These are phyloP conservation scores for Coptodon rendalli DNA, from an alignment of 2,113 vertebrate genomes.

Conservation along the genomic window DNA sequence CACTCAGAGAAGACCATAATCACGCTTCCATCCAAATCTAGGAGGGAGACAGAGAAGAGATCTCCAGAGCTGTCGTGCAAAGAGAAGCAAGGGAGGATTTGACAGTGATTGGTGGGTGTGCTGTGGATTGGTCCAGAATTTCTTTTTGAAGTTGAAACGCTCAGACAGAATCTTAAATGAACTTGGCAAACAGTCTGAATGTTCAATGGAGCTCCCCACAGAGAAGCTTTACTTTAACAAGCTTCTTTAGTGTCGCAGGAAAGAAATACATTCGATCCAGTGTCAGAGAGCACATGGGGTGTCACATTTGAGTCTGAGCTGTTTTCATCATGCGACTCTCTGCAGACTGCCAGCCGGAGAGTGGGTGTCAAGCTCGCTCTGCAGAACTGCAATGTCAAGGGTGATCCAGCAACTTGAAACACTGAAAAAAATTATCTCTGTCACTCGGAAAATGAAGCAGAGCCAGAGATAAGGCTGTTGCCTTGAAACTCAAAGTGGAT, in stretches of 20 bases:
- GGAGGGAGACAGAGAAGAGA: background rate
- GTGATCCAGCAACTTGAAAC: background rate
- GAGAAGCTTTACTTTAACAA: slow-evolving; percentile 31
- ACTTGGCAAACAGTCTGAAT: slow-evolving; percentile 41
- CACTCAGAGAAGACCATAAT: slow-evolving; percentile 26
- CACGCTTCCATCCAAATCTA: slow-evolving; percentile 24
- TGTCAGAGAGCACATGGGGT: background rate
- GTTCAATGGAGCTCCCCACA: background rate
- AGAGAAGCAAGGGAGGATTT: background rate
- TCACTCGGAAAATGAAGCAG: background rate
- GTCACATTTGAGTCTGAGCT: background rate
- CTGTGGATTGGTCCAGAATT: slow-evolving; percentile 13
- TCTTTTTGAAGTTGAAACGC: slow-evolving; percentile 50
- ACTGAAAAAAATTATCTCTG: background rate
- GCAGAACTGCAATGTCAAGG: background rate
- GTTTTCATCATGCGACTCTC: background rate
- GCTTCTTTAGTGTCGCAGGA: background rate
- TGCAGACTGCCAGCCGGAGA: background rate
- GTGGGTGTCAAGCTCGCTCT: background rate
- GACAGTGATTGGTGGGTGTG: slow-evolving; percentile 40
- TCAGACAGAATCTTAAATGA: slow-evolving; percentile 59
- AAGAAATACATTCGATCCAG: background rate
- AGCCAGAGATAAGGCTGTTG: background rate
- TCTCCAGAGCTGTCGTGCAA: slow-evolving; percentile 8
- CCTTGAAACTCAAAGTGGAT: background rate